A percentile compares a stretch with the other conserved stretches of the same genome.
phyloP scores from a whole-genome alignment of 2,113 vertebrate species.

The Seriola quinqueradiata region DNA sequence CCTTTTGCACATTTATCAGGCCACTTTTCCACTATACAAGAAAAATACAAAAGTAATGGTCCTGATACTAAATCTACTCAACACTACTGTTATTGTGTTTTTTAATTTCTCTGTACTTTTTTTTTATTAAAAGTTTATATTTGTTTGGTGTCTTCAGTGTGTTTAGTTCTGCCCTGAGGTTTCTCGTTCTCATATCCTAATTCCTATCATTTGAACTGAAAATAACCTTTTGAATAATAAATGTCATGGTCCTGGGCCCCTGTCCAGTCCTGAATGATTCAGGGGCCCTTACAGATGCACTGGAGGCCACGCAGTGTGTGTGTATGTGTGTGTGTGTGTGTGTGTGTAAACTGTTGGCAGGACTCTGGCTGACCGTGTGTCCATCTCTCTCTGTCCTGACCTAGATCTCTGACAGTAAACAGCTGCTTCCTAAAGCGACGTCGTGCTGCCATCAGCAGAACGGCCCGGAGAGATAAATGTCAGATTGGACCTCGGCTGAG shows the following conservation, averaged over 20 bases:
- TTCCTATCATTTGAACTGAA: neutral
- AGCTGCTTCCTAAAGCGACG: conserved; percentile 82
- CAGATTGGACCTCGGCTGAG: conserved; percentile 82
- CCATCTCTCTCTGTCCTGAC: conserved; percentile 77
- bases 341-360: conserved; percentile 38
- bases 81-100: too few relatives aligned
- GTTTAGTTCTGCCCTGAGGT: too few relatives aligned
- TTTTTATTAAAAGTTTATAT: too few relatives aligned
- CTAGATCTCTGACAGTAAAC: conserved; percentile 87
- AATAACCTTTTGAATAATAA: neutral
- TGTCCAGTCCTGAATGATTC: neutral
- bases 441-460: conserved; percentile 86
- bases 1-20: too few relatives aligned
- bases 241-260: neutral
- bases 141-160: too few relatives aligned
- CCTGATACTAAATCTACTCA: too few relatives aligned
- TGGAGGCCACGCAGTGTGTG: neutral
- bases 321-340: neutral
- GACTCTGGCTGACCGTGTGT: conserved; percentile 8
- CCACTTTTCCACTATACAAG: too few relatives aligned
- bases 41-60: too few relatives aligned
- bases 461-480: conserved; percentile 86
- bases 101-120: too few relatives aligned
- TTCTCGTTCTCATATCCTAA: neutral
- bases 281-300: conserved; percentile 8